Percentiles rank a stretch among this genome's conserved stretches.
Evolutionary conservation across 1,140 invertebrate genomes (phyloP).

Genomic region (Forficula auricularia): DNA sequence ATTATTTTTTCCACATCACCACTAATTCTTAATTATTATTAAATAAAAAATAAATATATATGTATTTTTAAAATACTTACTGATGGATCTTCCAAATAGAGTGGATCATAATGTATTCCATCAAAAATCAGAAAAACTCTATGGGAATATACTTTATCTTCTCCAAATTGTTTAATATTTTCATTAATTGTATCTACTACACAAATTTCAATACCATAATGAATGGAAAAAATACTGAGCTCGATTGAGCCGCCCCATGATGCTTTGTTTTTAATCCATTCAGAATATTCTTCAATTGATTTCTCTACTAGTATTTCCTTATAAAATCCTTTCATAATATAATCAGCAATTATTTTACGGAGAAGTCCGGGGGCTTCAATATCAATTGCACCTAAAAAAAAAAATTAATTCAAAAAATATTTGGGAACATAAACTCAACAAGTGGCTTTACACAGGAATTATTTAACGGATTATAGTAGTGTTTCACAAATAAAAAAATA

Average conservation of each 20-base stretch:
- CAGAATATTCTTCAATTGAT: constrained; percentile 69
- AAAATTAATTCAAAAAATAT: no score
- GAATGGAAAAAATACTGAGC: constrained; percentile 68
- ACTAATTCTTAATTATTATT: no score
- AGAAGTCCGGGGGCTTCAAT: constrained; percentile 48
- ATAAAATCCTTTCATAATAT: constrained; percentile 53
- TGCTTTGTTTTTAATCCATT: constrained; percentile 64
- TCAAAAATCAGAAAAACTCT: constrained; percentile 85
- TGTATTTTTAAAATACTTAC: neutral
- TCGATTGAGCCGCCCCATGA: constrained; percentile 95
- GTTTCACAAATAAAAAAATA: no score
- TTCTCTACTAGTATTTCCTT: constrained; percentile 74
- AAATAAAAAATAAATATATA: no score
- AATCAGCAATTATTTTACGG: constrained; percentile 70
- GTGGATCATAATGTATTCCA: constrained; percentile 89
- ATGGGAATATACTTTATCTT: constrained; percentile 69
- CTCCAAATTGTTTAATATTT: constrained; percentile 83
- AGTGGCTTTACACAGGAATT: no score
- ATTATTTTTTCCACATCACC: no score
- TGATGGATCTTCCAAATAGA: constrained; percentile 51
- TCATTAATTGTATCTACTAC: constrained; percentile 82
- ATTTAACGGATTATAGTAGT: no score
- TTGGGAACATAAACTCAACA: no score
- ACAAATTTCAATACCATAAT: constrained; percentile 81
- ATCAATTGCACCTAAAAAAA: constrained; percentile 46